Evolutionary conservation across 2,888 invertebrate genomes (phyloP), one percentile per base, ranked within the genome.

Genomic region (Sarcophaga caerulescens): DNA sequence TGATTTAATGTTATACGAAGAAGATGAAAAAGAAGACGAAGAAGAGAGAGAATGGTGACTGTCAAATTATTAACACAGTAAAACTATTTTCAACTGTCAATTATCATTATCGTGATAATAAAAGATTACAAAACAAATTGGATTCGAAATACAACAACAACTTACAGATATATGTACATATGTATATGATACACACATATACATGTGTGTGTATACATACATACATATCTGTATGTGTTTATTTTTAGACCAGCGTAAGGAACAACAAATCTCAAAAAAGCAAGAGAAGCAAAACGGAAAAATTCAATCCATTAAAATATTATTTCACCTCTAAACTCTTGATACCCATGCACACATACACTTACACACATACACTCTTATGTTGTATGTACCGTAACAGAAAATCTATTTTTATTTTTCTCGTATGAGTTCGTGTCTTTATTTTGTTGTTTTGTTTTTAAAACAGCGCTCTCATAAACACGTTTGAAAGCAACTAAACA

Each of bases 121-220:
- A 80, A 75, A 76, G 66, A 84, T 73, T 73, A 80, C 23, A 80
- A 80, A 25, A 57, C 76, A 84, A 84, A 84, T 84, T 84, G 75
- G 21, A 84, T 79, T 44, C 19, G 35, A 65, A n/a, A n/a, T n/a
- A 66, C 75, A 57, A 63, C 19, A 52, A 69, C 62, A 75, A 68
- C 25, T 69, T 63, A 35, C 35, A 35, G 10, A 35, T 35, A 6
- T 35, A 6, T 3, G 3, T n/a, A n/a, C n/a, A n/a, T n/a, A 23
- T 23, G 3, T 35, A 35, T 35, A 35, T 35, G 35, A 35, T 35
- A 35, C 10, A 35, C 2, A 35, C 8, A 35, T 8, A 8, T 2
- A 35, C 35, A 35, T 10, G 0, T 35, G 1, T 1, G 1, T 35
- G 1, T 25, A 6, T 25, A 35, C 1, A 6, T 35, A 0, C 25